Conservation (phyloP, 1,140 invertebrate genomes). For the Eueides isabella region DNA sequence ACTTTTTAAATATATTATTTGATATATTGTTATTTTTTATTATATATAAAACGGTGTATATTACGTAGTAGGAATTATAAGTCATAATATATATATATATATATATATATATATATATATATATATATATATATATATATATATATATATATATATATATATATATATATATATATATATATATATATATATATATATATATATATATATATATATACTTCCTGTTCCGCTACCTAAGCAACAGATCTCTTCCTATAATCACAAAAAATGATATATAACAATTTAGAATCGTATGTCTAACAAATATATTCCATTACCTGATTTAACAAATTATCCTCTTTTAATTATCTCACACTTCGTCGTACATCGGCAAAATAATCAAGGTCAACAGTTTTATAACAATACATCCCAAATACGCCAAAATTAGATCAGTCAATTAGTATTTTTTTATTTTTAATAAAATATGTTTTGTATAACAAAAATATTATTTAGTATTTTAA, state of each 20-base stretch:
- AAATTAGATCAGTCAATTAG: not conserved
- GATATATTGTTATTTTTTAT: not conserved
- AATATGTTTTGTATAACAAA: not conserved
- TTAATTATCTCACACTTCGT: slow-evolving; percentile 2
- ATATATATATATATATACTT: too few relatives aligned
- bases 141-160: too few relatives aligned
- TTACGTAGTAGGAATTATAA: not conserved
- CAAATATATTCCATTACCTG: slow-evolving; percentile 16
- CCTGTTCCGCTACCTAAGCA: not conserved
- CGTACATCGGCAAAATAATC: not conserved
- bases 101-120: too few relatives aligned
- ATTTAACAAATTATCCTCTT: slow-evolving; percentile 23
- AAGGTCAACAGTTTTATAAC: not conserved
- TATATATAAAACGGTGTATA: not conserved
- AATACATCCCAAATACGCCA: slow-evolving; percentile 6
- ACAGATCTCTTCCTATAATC: slow-evolving; percentile 7
- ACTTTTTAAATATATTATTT: not conserved
- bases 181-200: too few relatives aligned
- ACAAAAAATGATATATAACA: slow-evolving; percentile 20
- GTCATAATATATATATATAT: too few relatives aligned
- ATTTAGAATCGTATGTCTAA: slow-evolving; percentile 18
- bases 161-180: too few relatives aligned
- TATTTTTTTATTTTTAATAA: not conserved
- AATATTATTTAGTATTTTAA: slow-evolving; percentile 12
- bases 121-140: too few relatives aligned